These are phyloP conservation scores for Solenodon paradoxus DNA, from an alignment of 2,113 vertebrate species.

Conservation along the genomic window DNA sequence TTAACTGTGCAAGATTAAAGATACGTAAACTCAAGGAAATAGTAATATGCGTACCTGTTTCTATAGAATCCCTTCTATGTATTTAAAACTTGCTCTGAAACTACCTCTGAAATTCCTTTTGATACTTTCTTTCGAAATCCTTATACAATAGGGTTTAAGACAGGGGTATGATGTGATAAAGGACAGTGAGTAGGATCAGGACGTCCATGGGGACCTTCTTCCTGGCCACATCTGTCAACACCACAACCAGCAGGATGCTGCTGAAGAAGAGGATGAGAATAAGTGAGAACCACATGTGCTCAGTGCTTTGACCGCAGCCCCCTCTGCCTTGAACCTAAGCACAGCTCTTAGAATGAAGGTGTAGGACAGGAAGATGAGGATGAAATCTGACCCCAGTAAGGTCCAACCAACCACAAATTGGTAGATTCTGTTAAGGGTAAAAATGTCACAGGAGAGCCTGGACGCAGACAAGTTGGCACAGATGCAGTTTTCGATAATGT, in stretches of 20 bases:
- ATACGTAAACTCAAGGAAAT: too few species aligned
- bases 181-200: not conserved
- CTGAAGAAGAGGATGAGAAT: slow-evolving; percentile 45
- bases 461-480: slow-evolving; percentile 39
- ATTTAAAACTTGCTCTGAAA: not conserved
- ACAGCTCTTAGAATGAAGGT: too few species aligned
- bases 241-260: slow-evolving; percentile 9
- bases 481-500: slow-evolving; percentile 33
- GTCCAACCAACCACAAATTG: slow-evolving; percentile 26
- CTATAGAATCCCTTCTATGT: not conserved
- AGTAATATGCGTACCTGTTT: not conserved
- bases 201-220: slow-evolving; percentile 1
- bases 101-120: slow-evolving; percentile 12
- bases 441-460: slow-evolving; percentile 24
- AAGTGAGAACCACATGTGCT: too few species aligned
- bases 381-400: slow-evolving; percentile 31
- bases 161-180: slow-evolving; percentile 15
- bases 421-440: slow-evolving; percentile 26
- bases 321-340: too few species aligned
- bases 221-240: slow-evolving; percentile 44
- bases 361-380: too few species aligned
- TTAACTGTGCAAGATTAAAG: too few species aligned
- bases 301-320: too few species aligned
- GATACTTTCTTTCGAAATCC: not conserved
- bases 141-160: slow-evolving; percentile 4